Percentiles rank a stretch among this genome's conserved stretches.
These are phyloP conservation scores for Dinocampus coccinellae DNA, from an alignment of 2,888 invertebrate genomes.

Conservation along the genomic window DNA sequence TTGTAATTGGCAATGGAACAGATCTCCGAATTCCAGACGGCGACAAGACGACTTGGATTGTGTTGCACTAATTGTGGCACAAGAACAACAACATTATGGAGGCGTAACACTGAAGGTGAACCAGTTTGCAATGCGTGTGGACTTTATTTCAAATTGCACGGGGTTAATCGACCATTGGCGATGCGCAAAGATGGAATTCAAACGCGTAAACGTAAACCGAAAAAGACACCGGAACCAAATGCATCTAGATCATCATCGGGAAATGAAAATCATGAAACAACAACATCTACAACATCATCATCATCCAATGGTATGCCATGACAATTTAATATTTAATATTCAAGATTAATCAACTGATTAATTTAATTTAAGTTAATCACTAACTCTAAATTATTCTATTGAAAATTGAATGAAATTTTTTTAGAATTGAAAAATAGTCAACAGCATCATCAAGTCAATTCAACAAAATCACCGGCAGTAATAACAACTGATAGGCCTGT, in stretches of 20 bases:
- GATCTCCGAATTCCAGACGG: conserved; percentile 77
- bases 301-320: conserved; percentile 55
- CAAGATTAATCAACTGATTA: no score
- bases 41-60: conserved; percentile 88
- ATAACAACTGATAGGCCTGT: conserved; percentile 62
- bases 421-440: conserved; percentile 57
- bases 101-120: conserved; percentile 97
- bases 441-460: conserved; percentile 60
- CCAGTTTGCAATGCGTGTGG: conserved; percentile 99
- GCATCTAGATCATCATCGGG: conserved; percentile 52
- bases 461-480: conserved; percentile 57
- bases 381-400: not conserved
- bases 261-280: conserved; percentile 56
- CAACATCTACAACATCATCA: conserved; percentile 61
- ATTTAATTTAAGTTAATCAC: not conserved
- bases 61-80: conserved; percentile 98
- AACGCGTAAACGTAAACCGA: conserved; percentile 94
- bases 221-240: conserved; percentile 76
- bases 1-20: conserved; percentile 68
- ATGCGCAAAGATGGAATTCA: conserved; percentile 98
- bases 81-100: conserved; percentile 97
- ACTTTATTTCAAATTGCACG: conserved; percentile 95
- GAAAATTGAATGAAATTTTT: not conserved
- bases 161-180: conserved; percentile 90
- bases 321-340: no score